phyloP scores from a whole-genome alignment of 2,797 vertebrate genomes.

The Myripristis murdjan region DNA sequence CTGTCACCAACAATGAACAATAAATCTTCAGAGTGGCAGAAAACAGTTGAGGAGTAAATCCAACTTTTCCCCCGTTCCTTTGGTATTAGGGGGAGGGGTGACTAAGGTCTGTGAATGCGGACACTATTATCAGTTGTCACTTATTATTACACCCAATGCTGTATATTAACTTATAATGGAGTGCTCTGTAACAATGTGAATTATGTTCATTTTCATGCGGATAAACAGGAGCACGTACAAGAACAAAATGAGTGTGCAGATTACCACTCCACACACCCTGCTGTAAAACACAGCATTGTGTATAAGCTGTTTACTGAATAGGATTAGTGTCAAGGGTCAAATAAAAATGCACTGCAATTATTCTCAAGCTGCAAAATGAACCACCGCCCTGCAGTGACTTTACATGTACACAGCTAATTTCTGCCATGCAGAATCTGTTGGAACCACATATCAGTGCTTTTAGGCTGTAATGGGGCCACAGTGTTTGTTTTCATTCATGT shows the following conservation, averaged over 20 bases:
- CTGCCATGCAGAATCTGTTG: slow-evolving; percentile 30
- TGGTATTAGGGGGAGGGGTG: slow-evolving; percentile 62
- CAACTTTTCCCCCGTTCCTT: slow-evolving; percentile 77
- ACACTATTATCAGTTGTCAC: slow-evolving; percentile 44
- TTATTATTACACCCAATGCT: slow-evolving; percentile 12
- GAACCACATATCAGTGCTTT: slow-evolving; percentile 49
- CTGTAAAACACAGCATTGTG: slow-evolving; percentile 18
- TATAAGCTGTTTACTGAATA: slow-evolving; percentile 71
- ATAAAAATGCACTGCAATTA: slow-evolving; percentile 59
- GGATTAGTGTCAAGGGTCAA: slow-evolving; percentile 74
- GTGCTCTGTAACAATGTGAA: slow-evolving; percentile 38
- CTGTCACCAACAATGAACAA: slow-evolving; percentile 88
- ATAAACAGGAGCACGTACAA: slow-evolving; percentile 51
- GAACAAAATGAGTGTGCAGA: slow-evolving; percentile 58
- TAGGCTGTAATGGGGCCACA: background rate
- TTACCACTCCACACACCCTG: slow-evolving; percentile 9
- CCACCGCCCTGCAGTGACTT: background rate
- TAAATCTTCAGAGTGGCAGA: slow-evolving; percentile 82
- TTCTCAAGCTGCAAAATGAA: slow-evolving; percentile 24
- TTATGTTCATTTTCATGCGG: slow-evolving; percentile 38
- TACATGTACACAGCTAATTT: slow-evolving; percentile 59
- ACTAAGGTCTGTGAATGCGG: slow-evolving; percentile 28
- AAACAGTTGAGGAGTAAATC: slow-evolving; percentile 78
- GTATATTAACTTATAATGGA: background rate
- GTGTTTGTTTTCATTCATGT: slow-evolving; percentile 23